Evolutionary conservation across 2,797 vertebrate genomes (phyloP), one percentile per base, ranked within the genome.

Genomic region (Crenuchus spilurus): DNA sequence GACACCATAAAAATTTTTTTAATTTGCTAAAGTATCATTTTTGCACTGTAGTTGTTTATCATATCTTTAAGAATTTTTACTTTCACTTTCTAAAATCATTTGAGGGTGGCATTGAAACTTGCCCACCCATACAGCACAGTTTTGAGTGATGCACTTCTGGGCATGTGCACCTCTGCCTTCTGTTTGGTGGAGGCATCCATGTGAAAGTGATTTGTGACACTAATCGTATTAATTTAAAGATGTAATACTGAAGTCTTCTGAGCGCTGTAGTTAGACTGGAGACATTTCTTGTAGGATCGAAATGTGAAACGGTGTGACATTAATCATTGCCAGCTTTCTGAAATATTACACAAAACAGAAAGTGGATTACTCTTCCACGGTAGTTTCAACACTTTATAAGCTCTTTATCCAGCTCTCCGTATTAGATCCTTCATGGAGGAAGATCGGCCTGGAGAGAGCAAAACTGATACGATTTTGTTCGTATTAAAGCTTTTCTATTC

Each of bases 361-460:
- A 83, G 70, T 80, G 80, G 80, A 86, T 82, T 84, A 81, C 75
- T 79, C 58, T 82, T 83, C 48, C 51, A 73, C 35, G 49, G 74
- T 49, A 64, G 55, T 79, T 84, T 74, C 69, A 69, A 61, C 63
- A 72, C 68, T 70, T 78, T 73, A 74, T 78, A 80, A 83, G 71
- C 80, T 74, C 73, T 77, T 81, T 83, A 80, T 81, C 62, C 28
- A 62, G 63, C 51, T 35, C 70, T 55, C 61, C 55, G 79, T 60
- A 24, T 52, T 72, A 69, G 61, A 42, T 49, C 37, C 51, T 54
- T 44, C 60, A 46, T 41, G 26, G 51, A 69, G 39, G 42, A 39
- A 81, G 75, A 78, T 58, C 74, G 61, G 60, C 61, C 64, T 54
- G 28, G 18, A 74, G 35, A 60, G 41, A 70, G 76, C 41, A 52